phyloP scores from a whole-genome alignment of 2,113 vertebrate species.

The Dolichotis patagonum region DNA sequence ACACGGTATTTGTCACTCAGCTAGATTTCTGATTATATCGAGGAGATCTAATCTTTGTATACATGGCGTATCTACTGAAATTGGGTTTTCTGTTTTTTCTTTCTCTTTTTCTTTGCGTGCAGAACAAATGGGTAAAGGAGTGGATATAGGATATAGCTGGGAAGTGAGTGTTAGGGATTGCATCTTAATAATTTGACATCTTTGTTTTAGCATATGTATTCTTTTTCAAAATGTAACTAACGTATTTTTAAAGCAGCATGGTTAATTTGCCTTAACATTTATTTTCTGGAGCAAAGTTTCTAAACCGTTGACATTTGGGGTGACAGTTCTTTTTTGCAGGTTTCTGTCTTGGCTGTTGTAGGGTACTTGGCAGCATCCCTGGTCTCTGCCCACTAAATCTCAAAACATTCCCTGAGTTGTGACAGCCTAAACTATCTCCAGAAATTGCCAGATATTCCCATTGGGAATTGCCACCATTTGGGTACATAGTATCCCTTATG shows the following conservation, averaged over 20 bases:
- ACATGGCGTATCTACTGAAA: not conserved
- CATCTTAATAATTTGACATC: constrained; percentile 26
- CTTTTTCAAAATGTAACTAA: constrained; percentile 20
- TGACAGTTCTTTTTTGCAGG: not conserved
- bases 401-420: not conserved
- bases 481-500: not conserved
- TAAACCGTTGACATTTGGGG: not conserved
- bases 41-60: constrained; percentile 32
- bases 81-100: constrained; percentile 25
- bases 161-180: not conserved
- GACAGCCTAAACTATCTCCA: not conserved
- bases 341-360: not conserved
- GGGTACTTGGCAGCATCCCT: not conserved
- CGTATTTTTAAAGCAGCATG: not conserved
- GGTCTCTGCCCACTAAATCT: not conserved
- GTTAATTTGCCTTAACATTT: constrained; percentile 54
- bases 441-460: not conserved
- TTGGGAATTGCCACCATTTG: not conserved
- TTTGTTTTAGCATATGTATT: constrained; percentile 41
- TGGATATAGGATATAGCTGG: not conserved
- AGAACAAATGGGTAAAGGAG: not conserved
- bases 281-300: constrained; percentile 33
- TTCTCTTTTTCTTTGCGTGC: constrained; percentile 28
- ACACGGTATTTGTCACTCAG: constrained; percentile 16
- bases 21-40: not conserved